A percentile compares a stretch with the other conserved stretches of the same genome.
phyloP scores from a whole-genome alignment of 1,140 invertebrate species.

The Caerostris extrusa region DNA sequence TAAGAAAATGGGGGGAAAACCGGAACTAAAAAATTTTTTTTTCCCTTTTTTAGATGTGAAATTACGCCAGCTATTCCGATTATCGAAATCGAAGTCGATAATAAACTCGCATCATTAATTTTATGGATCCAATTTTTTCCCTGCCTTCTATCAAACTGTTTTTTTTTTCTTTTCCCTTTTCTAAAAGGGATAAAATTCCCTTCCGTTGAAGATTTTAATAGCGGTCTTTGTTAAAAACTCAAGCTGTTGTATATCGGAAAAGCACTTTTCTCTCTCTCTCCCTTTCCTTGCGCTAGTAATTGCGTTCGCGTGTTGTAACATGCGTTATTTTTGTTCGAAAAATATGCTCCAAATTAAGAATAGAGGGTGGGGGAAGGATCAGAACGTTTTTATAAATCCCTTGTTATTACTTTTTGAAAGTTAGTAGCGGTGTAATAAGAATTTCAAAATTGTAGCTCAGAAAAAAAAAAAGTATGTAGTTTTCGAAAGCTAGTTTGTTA shows the following conservation, averaged over 20 bases:
- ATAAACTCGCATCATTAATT: slow-evolving; percentile 70
- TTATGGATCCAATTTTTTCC: slow-evolving; percentile 37
- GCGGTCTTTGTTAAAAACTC: not conserved
- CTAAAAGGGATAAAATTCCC: not conserved
- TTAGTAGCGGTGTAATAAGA: no score
- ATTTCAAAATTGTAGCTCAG: no score
- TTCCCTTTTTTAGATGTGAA: not conserved
- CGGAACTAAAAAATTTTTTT: no score
- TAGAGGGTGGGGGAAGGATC: no score
- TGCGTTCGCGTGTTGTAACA: not conserved
- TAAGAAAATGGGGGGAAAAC: no score
- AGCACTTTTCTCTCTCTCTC: not conserved
- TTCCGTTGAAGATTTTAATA: not conserved
- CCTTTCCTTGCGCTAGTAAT: not conserved
- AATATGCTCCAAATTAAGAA: not conserved
- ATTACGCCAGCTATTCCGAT: slow-evolving; percentile 53
- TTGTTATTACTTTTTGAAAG: no score
- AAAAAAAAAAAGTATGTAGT: no score
- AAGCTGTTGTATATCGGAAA: not conserved
- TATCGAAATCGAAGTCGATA: slow-evolving; percentile 59
- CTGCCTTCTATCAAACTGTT: not conserved
- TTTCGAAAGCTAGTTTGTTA: no score
- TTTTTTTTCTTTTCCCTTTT: not conserved
- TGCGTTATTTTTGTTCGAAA: not conserved
- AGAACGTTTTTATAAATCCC: no score